These are phyloP conservation scores for Schlechtendalia chinensis DNA, from an alignment of 1,140 invertebrate genomes.

Conservation along the genomic window DNA sequence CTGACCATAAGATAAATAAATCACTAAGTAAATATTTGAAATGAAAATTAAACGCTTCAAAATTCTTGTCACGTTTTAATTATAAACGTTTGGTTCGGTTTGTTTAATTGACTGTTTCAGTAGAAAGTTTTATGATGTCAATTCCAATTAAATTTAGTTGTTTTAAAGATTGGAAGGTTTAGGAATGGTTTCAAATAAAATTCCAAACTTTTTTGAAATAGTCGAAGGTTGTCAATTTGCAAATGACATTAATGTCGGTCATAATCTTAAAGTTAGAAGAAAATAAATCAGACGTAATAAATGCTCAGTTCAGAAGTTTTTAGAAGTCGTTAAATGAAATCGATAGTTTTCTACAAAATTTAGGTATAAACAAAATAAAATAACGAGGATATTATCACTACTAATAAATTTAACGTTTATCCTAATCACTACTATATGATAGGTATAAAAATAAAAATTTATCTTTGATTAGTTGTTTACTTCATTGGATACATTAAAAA, in stretches of 20 bases:
- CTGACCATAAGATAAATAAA: neutral
- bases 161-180: neutral
- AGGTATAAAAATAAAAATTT: too few relatives aligned
- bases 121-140: neutral
- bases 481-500: too few relatives aligned
- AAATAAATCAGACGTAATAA: neutral
- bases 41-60: neutral
- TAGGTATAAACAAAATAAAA: too few relatives aligned
- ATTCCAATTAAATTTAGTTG: neutral
- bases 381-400: too few relatives aligned
- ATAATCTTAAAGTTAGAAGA: neutral
- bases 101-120: neutral
- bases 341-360: too few relatives aligned
- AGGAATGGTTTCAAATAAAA: neutral
- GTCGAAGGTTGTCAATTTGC: neutral
- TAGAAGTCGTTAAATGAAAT: too few relatives aligned
- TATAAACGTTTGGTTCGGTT: neutral
- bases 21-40: neutral
- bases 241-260: too few relatives aligned
- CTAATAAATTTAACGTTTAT: too few relatives aligned
- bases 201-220: neutral
- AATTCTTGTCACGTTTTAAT: conserved; percentile 20
- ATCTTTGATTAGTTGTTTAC: too few relatives aligned
- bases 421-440: too few relatives aligned
- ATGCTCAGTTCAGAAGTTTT: neutral